Conservation (phyloP, 2,888 invertebrate species). For the Limenitis camilla region DNA sequence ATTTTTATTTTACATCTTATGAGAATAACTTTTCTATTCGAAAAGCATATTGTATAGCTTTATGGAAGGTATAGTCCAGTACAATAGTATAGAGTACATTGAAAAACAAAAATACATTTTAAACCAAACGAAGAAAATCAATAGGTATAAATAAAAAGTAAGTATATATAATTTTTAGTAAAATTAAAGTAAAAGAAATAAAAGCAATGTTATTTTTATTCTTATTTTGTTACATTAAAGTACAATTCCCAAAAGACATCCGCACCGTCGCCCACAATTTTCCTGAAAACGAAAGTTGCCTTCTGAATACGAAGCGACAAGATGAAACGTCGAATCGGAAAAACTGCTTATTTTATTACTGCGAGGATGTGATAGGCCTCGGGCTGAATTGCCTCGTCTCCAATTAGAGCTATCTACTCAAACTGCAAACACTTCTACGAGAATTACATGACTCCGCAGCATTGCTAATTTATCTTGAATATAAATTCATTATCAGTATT, state of each 20-base stretch:
- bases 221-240: conserved; percentile 13
- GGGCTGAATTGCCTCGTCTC: conserved; percentile 45
- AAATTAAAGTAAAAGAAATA: too few species aligned
- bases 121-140: too few species aligned
- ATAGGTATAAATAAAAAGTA: too few species aligned
- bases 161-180: too few species aligned
- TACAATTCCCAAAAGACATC: conserved; percentile 40
- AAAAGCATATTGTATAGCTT: too few species aligned
- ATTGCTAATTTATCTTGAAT: conserved; percentile 7
- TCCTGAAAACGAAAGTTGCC: conserved; percentile 46
- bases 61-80: too few species aligned
- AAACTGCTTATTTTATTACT: conserved; percentile 72
- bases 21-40: too few species aligned
- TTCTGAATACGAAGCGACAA: conserved; percentile 60
- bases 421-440: conserved; percentile 21
- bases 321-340: conserved; percentile 65
- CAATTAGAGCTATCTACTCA: conserved; percentile 39
- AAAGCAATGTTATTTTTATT: conserved; percentile 1
- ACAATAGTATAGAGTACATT: too few species aligned
- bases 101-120: too few species aligned
- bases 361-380: conserved; percentile 51
- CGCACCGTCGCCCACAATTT: conserved; percentile 43
- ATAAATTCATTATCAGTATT: background rate
- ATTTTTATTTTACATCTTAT: too few species aligned
- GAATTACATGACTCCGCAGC: conserved; percentile 19